Evolutionary conservation across 1,140 invertebrate genomes (phyloP).

Genomic region (Colletes latitarsis): DNA sequence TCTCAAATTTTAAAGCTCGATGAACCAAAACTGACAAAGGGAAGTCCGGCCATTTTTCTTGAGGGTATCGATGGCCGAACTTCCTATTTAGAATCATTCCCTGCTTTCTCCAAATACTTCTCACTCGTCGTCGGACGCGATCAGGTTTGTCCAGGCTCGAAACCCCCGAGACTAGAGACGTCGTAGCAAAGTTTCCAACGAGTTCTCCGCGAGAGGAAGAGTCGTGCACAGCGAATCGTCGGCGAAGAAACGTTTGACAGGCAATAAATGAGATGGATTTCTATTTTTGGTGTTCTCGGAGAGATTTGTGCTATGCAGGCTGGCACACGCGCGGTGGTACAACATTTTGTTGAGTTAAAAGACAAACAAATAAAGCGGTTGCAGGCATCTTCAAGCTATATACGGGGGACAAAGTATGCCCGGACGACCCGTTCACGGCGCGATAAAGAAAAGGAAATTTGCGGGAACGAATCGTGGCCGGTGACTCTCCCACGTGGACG

Average conservation of each 20-base stretch:
- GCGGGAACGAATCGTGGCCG: not conserved
- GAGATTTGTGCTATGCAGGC: constrained; percentile 20
- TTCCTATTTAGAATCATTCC: too few relatives aligned
- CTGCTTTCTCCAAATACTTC: too few relatives aligned
- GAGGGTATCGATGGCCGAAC: too few relatives aligned
- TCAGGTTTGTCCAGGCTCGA: too few relatives aligned
- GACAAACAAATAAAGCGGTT: constrained; percentile 63
- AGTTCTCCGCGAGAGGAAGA: too few relatives aligned
- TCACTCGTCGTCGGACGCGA: too few relatives aligned
- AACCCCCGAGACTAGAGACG: too few relatives aligned
- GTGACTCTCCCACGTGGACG: not conserved
- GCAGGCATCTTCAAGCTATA: constrained; percentile 48
- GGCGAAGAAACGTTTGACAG: not conserved
- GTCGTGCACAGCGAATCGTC: not conserved
- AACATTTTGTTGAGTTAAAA: constrained; percentile 43
- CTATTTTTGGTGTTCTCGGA: not conserved
- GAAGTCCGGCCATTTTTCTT: too few relatives aligned
- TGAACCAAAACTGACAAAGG: too few relatives aligned
- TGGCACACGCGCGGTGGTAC: constrained; percentile 9
- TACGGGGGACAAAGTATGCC: not conserved
- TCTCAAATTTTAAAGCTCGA: too few relatives aligned
- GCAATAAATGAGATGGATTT: not conserved
- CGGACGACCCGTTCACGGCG: not conserved
- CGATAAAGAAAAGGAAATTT: not conserved
- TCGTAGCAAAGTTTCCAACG: too few relatives aligned